Conservation (phyloP, 2,797 vertebrate genomes). For the Chelon labrosus region DNA sequence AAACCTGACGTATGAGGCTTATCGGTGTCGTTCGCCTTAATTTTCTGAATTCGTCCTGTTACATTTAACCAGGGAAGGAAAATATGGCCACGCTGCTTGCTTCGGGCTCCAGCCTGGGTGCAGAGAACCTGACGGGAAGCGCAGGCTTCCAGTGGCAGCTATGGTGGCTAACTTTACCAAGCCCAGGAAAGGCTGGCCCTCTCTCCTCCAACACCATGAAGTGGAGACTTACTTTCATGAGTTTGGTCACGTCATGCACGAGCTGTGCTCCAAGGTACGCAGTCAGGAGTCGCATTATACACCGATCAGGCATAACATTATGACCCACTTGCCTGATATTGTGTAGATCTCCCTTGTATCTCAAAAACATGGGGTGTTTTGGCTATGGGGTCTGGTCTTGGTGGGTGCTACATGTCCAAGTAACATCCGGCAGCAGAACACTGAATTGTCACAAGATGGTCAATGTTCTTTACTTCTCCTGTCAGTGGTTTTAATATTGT, state of each 20-base stretch:
- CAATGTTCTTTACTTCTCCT: too few species aligned
- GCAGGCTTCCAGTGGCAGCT: constrained; percentile 91
- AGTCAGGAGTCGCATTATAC: not conserved
- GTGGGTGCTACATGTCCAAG: too few species aligned
- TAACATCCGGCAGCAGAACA: too few species aligned
- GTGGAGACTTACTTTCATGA: constrained; percentile 98
- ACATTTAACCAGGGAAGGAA: constrained; percentile 88
- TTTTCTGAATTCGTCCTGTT: not conserved
- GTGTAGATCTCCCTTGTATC: too few species aligned
- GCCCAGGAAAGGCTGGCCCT: constrained; percentile 83
- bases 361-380: too few species aligned
- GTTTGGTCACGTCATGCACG: constrained; percentile 97
- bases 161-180: constrained; percentile 94
- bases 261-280: constrained; percentile 93
- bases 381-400: too few species aligned
- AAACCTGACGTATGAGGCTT: not conserved
- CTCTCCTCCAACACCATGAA: constrained; percentile 93
- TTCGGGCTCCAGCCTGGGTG: constrained; percentile 94
- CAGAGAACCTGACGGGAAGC: constrained; percentile 87
- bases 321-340: too few species aligned
- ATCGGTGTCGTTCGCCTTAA: too few species aligned
- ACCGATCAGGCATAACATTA: too few species aligned
- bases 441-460: too few species aligned
- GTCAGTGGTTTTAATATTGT: too few species aligned
- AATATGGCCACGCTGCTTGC: constrained; percentile 95